Percentiles rank a stretch among this genome's conserved stretches.
Conservation (phyloP, 1,140 invertebrate species). For the Hestina assimilis region DNA sequence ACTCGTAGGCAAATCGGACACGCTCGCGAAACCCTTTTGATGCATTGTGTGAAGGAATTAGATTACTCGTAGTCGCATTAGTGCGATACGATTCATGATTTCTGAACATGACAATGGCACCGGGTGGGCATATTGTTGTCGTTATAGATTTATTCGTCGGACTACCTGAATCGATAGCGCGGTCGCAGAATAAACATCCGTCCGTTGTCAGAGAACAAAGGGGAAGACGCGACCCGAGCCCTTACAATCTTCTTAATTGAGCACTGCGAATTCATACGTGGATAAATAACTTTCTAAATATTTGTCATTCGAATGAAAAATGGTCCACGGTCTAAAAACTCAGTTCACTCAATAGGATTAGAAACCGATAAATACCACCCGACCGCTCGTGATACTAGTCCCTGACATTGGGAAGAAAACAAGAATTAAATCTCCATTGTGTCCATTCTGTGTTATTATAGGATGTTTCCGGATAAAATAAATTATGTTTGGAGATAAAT, state of each 20-base stretch:
- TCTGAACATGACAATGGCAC: constrained; percentile 43
- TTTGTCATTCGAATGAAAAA: constrained; percentile 74
- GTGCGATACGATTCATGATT: constrained; percentile 44
- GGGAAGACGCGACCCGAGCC: constrained; percentile 35
- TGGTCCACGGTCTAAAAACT: constrained; percentile 50
- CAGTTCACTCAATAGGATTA: constrained; percentile 69
- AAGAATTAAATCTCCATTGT: constrained; percentile 56
- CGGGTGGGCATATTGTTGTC: constrained; percentile 44
- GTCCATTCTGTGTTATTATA: constrained; percentile 50
- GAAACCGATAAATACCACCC: constrained; percentile 66
- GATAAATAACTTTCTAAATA: constrained; percentile 76
- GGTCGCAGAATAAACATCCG: constrained; percentile 67
- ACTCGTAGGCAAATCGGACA: constrained; percentile 54
- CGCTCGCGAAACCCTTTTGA: constrained; percentile 51
- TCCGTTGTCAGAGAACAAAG: constrained; percentile 47
- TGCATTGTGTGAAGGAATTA: constrained; percentile 46
- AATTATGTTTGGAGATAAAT: constrained; percentile 40
- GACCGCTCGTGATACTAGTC: constrained; percentile 48
- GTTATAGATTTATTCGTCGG: constrained; percentile 62
- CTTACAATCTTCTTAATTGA: constrained; percentile 53
- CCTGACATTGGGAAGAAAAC: constrained; percentile 47
- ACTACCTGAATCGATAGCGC: constrained; percentile 67
- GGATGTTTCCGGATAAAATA: constrained; percentile 52
- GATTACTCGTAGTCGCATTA: constrained; percentile 42
- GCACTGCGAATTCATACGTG: constrained; percentile 51